Evolutionary conservation across 2,888 invertebrate species (phyloP).

Genomic region (Eudasyphora cyanicolor): DNA sequence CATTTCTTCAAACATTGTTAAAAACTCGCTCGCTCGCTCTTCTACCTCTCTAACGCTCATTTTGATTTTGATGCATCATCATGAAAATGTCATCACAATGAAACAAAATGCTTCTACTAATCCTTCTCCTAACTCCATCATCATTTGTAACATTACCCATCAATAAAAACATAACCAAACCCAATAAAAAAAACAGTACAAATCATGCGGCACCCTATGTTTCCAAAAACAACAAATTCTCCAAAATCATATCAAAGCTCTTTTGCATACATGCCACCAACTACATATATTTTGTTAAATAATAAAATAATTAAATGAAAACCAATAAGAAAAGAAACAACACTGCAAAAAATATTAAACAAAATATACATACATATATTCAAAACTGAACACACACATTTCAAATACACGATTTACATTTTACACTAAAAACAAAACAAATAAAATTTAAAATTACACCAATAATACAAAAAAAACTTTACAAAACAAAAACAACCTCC

Average conservation of each 20-base stretch:
- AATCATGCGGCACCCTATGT: no score
- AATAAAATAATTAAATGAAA: background rate
- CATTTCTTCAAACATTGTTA: background rate
- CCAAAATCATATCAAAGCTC: background rate
- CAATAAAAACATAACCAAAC: background rate
- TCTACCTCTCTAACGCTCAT: background rate
- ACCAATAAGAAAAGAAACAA: background rate
- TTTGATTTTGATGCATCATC: slow-evolving; percentile 9
- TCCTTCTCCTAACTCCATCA: slow-evolving; percentile 1
- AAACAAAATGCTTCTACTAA: slow-evolving; percentile 10
- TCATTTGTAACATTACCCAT: slow-evolving; percentile 18
- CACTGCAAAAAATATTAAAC: slow-evolving; percentile 32
- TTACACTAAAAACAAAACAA: slow-evolving; percentile 10
- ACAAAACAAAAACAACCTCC: slow-evolving; percentile 60
- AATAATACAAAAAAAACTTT: slow-evolving; percentile 39
- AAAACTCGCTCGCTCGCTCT: no score
- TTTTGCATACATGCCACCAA: slow-evolving; percentile 6
- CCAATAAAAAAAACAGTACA: background rate
- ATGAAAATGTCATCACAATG: background rate
- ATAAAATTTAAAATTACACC: slow-evolving; percentile 29
- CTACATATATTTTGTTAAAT: background rate
- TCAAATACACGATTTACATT: slow-evolving; percentile 8
- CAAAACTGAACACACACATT: no score
- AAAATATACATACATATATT: no score
- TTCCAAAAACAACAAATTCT: background rate